Conservation (phyloP, 2,113 vertebrate species). For the Patagioenas fasciata region DNA sequence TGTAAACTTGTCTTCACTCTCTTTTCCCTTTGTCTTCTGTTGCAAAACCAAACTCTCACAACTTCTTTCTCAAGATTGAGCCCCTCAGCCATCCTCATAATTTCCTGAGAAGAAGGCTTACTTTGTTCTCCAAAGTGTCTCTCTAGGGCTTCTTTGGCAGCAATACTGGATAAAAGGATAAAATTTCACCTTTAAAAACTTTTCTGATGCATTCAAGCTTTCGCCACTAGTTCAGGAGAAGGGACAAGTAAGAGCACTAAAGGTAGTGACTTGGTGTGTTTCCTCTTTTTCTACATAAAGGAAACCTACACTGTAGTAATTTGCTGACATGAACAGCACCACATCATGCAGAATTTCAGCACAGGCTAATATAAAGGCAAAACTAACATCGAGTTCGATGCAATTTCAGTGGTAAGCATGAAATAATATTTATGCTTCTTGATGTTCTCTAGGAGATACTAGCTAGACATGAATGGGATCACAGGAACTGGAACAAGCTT, state of each 20-base stretch:
- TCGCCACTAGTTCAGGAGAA: not conserved
- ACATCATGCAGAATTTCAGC: not conserved
- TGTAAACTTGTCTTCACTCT: constrained; percentile 96
- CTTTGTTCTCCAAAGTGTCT: constrained; percentile 93
- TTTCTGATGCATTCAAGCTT: not conserved
- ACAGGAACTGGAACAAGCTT: not conserved
- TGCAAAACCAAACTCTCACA: constrained; percentile 99
- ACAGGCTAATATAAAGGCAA: not conserved
- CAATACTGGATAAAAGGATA: constrained; percentile 77
- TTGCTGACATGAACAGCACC: accelerated
- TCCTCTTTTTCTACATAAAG: not conserved
- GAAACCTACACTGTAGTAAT: not conserved
- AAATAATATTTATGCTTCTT: not conserved
- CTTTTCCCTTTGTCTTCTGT: constrained; percentile 95
- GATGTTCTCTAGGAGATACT: not conserved
- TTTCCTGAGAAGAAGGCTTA: constrained; percentile 97
- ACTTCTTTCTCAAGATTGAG: constrained; percentile 98
- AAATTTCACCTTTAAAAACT: not conserved
- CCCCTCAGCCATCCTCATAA: constrained; percentile 92
- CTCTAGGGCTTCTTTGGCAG: constrained; percentile 95
- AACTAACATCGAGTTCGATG: not conserved
- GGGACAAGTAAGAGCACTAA: not conserved
- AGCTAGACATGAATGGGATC: not conserved
- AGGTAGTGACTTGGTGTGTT: not conserved
- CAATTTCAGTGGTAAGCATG: not conserved